Percentiles rank a stretch among this genome's conserved stretches.
Conservation (phyloP, 2,888 invertebrate genomes). For the Thysanoteuthis rhombus region DNA sequence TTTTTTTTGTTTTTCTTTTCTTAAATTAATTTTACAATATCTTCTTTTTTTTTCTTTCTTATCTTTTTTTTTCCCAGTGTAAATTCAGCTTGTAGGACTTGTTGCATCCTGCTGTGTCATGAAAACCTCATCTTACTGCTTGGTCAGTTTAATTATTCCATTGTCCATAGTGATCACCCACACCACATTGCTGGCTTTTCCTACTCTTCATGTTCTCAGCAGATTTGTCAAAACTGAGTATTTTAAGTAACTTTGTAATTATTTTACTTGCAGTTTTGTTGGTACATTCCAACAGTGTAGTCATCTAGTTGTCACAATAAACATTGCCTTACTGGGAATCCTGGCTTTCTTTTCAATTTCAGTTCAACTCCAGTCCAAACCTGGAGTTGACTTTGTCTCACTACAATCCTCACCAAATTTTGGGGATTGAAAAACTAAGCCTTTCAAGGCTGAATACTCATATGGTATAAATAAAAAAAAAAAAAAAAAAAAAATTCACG, state of each 20-base stretch:
- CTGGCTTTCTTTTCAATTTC: no score
- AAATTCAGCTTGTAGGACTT: neutral
- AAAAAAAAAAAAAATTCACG: no score
- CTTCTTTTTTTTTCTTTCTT: neutral
- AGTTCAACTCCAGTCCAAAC: no score
- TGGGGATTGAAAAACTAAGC: no score
- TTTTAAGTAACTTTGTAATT: slow-evolving; percentile 17
- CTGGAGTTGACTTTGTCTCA: no score
- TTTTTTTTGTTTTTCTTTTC: neutral
- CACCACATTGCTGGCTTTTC: neutral
- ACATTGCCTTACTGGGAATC: slow-evolving; percentile 29
- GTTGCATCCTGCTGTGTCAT: neutral
- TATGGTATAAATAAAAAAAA: no score
- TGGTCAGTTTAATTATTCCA: neutral
- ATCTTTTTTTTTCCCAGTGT: neutral
- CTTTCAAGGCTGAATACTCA: no score
- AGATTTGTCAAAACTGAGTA: slow-evolving; percentile 21
- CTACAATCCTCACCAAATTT: no score
- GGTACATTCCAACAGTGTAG: slow-evolving; percentile 23
- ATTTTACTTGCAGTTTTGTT: slow-evolving; percentile 26
- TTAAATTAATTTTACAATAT: neutral
- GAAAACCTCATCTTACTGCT: neutral
- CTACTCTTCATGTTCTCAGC: slow-evolving; percentile 18
- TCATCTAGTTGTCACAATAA: slow-evolving; percentile 30
- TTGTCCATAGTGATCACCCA: neutral